A percentile compares a stretch with the other conserved stretches of the same genome.
phyloP scores from a whole-genome alignment of 1,140 invertebrate species.

The Apolygus lucorum region DNA sequence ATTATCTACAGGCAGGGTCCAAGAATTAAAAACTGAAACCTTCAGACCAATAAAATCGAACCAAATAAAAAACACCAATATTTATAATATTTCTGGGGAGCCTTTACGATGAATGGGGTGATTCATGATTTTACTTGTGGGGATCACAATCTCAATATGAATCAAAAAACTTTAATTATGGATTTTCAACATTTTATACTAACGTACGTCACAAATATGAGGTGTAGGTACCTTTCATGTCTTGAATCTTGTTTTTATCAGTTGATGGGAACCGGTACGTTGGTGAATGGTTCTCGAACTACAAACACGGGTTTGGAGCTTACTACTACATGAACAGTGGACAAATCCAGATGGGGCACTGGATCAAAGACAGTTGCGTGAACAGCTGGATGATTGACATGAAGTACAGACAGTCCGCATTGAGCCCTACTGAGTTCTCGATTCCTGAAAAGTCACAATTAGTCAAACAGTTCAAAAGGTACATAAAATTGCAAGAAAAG shows the following conservation, averaged over 20 bases:
- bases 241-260: constrained; percentile 23
- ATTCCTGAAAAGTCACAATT: constrained; percentile 37
- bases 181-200: too few relatives aligned
- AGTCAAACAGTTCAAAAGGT: background rate
- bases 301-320: constrained; percentile 48
- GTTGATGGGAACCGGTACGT: constrained; percentile 52
- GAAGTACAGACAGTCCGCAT: constrained; percentile 45
- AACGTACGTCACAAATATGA: too few relatives aligned
- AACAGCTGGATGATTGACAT: constrained; percentile 47
- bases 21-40: too few relatives aligned
- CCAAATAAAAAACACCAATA: too few relatives aligned
- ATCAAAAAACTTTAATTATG: too few relatives aligned
- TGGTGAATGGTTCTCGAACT: constrained; percentile 46
- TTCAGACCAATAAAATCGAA: too few relatives aligned
- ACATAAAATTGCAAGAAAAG: background rate
- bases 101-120: too few relatives aligned
- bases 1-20: too few relatives aligned
- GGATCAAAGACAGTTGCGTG: constrained; percentile 44
- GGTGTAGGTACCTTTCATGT: too few relatives aligned
- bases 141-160: too few relatives aligned
- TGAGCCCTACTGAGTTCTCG: constrained; percentile 45
- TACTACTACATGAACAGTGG: constrained; percentile 52
- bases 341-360: constrained; percentile 51
- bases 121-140: too few relatives aligned
- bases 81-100: background rate